Base-by-base conservation (phyloP, 1,140 invertebrate species). In the Zaprionus camerounensis region DNA sequence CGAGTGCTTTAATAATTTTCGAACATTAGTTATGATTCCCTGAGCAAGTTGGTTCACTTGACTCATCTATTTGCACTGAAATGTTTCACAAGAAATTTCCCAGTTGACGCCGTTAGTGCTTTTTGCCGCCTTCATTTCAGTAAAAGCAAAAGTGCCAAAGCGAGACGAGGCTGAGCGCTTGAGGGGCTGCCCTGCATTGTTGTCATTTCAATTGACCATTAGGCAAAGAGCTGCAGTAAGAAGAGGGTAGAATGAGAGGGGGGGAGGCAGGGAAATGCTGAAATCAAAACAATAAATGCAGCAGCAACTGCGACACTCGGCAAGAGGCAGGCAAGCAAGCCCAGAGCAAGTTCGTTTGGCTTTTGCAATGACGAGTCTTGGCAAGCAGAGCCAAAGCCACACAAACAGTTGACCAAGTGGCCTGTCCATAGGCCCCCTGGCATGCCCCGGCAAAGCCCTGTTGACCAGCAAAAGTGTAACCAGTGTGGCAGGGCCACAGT, bases 201-300 rank as follows among this genome's bases (percentile, higher is more conserved):
- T 56, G 22, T 66, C 34, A 66, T 44, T 66, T 56, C 64, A 66
- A 65, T 65, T 65, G 46, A 38, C 46, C 49, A 65, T 65, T 38
- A 55, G 51, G 63, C 38, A 36, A 55, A 51, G 20, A 51, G 34
- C 20, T 24, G 13, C 11, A 24, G 22, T 17, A 36, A 2, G 5
- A 36, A 53, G 34, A 9, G 5, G 22, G n/a, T 17, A 22, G 46
- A 28, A 28, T 28, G 7, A 28, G 7, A 11, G 17, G 9, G 20
- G 2, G 20, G 3, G 11, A 51, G 46, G 11, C 0, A 4, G 2
- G 11, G 20, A 0, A 5, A 11, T 2, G 11, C 59, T 58, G 53
- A 58, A 75, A 75, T 75, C 59, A 75, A 71, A 75, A 75, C 67
- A 75, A 71, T 75, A 75, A 75, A 70, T 71, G 72, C 53, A 71